Base-by-base conservation (phyloP, 1,140 invertebrate genomes). In the Aleiodes sp. region DNA sequence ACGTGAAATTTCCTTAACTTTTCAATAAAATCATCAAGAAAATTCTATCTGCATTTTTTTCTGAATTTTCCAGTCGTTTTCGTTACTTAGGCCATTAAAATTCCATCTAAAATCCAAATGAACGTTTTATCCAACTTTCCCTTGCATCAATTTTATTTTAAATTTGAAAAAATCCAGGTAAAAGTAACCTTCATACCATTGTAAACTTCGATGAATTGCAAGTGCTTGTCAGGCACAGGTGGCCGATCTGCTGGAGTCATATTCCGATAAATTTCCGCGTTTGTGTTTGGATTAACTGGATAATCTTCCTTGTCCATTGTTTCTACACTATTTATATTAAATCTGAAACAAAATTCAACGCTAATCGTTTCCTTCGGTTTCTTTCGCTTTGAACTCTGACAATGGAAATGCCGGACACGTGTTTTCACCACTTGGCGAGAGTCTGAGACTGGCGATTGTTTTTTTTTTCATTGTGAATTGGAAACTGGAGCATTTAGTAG, bases 221-320 rank as follows among this genome's bases (percentile, higher is more conserved):
- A 72, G 60, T 84, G 74, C 62, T 80, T 83, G 31, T 78, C 73
- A 29, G 56, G 43, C 12, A 73, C 12, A 0, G 73, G 46, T 8
- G 71, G 64, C 29, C 74, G 71, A 64, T 82, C 75, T 2, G 68
- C 68, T 1, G 66, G n/a, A n/a, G 70, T 63, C 35, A 81, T 71
- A 66, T 81, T 81, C 68, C 80, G 78, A 35, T 83, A 83, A 35
- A 75, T 52, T 12, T 80, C 77, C 0, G 78, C 75, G 70, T 82
- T 82, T 59, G 73, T 68, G 63, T 80, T 82, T 0, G 81, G 76
- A 43, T 73, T 52, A n/a, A 16, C 19, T 9, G 26, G 21, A 19
- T 24, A 52, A 1, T 52, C 46, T 16, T 52, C 4, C 2, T 9
- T 52, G 1, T 52, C 46, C 46, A 52, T 52, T 7, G 16, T 52